Evolutionary conservation across 2,797 vertebrate genomes (phyloP).

Genomic region (Hypotaenidia okinawae): DNA sequence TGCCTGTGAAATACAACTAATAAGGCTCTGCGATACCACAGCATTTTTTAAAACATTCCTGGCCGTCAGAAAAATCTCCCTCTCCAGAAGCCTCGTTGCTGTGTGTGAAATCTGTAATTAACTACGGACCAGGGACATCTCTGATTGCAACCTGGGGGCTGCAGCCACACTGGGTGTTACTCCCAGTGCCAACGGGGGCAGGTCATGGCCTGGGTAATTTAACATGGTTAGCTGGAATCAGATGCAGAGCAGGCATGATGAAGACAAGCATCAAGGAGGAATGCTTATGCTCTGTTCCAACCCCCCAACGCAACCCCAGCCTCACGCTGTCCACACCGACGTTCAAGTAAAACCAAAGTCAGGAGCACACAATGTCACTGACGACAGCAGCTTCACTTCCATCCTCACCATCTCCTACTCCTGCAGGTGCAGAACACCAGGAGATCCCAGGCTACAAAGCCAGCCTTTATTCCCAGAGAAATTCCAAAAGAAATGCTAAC

Average conservation of each 20-base stretch:
- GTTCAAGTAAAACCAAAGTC: not conserved
- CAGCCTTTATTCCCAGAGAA: not conserved
- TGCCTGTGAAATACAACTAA: not conserved
- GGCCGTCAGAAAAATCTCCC: not conserved
- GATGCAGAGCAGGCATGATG: not conserved
- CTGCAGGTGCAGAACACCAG: not conserved
- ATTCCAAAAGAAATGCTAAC: not conserved
- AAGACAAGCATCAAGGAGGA: not conserved
- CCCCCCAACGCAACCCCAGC: not conserved
- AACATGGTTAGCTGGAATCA: not conserved
- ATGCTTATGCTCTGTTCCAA: not conserved
- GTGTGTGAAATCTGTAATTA: slow-evolving; percentile 25
- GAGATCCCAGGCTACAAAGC: not conserved
- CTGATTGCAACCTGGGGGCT: not conserved
- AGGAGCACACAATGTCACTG: not conserved
- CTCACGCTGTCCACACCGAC: not conserved
- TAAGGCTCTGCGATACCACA: not conserved
- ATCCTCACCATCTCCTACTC: not conserved
- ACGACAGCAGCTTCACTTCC: fast-evolving
- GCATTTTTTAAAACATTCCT: not conserved
- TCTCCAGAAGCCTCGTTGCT: not conserved
- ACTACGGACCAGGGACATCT: not conserved
- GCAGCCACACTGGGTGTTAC: not conserved
- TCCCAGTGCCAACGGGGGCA: not conserved
- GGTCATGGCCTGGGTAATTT: not conserved